Evolutionary conservation across 1,140 invertebrate species (phyloP).

Genomic region (Camponotus floridanus): DNA sequence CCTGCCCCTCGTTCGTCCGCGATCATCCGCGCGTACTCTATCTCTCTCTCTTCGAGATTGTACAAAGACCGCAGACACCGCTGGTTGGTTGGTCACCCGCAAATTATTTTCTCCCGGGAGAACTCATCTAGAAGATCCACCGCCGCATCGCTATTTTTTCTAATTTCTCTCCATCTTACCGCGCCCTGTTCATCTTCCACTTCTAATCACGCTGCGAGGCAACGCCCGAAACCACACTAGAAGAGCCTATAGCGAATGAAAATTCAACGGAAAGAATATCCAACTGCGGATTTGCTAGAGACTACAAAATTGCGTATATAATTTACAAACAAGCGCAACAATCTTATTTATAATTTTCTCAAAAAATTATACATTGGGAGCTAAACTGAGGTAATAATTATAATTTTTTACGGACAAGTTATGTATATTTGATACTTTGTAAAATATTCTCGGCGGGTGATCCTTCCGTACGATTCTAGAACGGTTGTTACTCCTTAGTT

Average conservation of each 20-base stretch:
- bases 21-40: constrained; percentile 53
- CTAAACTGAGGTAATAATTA: neutral
- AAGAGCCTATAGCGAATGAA: neutral
- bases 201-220: constrained; percentile 59
- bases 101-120: constrained; percentile 81
- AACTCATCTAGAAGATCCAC: constrained; percentile 75
- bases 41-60: constrained; percentile 44
- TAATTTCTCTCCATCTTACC: constrained; percentile 48
- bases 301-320: neutral
- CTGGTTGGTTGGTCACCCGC: constrained; percentile 78
- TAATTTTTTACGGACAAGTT: neutral
- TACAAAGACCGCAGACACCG: constrained; percentile 79
- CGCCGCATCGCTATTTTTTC: constrained; percentile 35
- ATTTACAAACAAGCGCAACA: neutral
- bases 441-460: neutral
- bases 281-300: neutral
- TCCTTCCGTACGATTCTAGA: constrained; percentile 24
- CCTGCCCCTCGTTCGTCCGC: constrained; percentile 28
- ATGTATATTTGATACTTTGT: neutral
- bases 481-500: constrained; percentile 13
- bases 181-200: constrained; percentile 41
- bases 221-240: constrained; percentile 41
- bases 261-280: neutral
- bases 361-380: neutral
- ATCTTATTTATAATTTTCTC: neutral